Base-by-base conservation (phyloP, 2,888 invertebrate genomes). In the Cheilosia soror region DNA sequence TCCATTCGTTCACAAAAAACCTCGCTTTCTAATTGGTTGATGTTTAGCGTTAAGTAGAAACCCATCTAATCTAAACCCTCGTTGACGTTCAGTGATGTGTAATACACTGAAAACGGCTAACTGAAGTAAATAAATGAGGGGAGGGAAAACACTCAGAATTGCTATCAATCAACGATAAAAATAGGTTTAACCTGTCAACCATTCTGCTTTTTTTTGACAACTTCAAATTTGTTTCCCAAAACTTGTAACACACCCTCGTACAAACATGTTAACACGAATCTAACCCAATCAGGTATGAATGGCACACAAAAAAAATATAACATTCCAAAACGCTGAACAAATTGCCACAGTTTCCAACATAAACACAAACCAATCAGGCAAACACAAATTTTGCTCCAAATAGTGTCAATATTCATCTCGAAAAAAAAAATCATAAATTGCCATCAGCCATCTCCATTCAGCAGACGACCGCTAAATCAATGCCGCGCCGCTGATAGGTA, bases 381-480 rank as follows among this genome's bases (percentile, higher is more conserved):
- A 47, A 47, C 57, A 42, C 20, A 75, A 65, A 66, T 71, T 47
- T n/a, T 73, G 72, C 73, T 58, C 55, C 73, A 75, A 79, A 68
- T 57, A 80, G 58, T 76, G 85, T 76, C 76, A 81, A 85, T 81
- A 85, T 81, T 63, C 71, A 66, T 47, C 29, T 42, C 49, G 3
- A 37, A 42, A 66, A 72, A 72, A 53, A 62, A 33, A 42, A 51
- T 81, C 68, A 68, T 72, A 81, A 85, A 85, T 85, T 85, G 81
- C 85, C 85, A 85, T 81, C 81, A 81, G 81, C 85, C 85, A 85
- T 81, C 81, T 85, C 85, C 68, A 77, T 77, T 85, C 81, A 68
- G 62, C 72, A 72, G 25, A 37, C 60, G 55, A 81, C 85, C 85
- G 85, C 85, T 85, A 85, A 85, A 85, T 85, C 80, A 85, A 85